A percentile compares a stretch with the other conserved stretches of the same genome.
phyloP scores from a whole-genome alignment of 2,797 vertebrate genomes.

The Delichon dasypus region DNA sequence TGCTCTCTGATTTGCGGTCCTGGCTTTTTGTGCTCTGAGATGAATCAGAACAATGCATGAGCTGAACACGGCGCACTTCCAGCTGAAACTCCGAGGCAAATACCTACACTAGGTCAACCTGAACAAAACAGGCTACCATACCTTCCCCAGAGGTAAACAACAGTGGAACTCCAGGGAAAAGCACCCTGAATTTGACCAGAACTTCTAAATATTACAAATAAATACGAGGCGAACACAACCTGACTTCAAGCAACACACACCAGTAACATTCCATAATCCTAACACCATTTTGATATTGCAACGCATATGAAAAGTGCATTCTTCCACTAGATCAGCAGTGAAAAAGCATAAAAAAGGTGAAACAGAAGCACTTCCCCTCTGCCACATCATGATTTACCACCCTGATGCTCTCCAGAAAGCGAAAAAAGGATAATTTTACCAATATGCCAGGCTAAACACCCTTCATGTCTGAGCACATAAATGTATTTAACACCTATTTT shows the following conservation, averaged over 20 bases:
- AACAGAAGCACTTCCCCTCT: not conserved
- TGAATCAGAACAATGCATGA: not conserved
- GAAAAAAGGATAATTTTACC: not conserved
- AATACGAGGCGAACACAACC: not conserved
- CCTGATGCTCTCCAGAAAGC: not conserved
- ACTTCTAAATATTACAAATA: not conserved
- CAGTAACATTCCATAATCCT: not conserved
- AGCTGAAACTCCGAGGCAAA: not conserved
- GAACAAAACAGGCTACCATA: not conserved
- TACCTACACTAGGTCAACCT: not conserved
- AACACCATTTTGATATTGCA: not conserved
- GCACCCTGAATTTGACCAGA: not conserved
- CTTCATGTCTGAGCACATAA: not conserved
- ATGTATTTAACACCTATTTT: not conserved
- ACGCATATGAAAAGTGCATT: not conserved
- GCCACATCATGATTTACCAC: not conserved
- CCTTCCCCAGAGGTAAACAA: not conserved
- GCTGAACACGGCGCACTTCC: not conserved
- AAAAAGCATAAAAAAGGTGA: not conserved
- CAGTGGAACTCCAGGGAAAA: not conserved
- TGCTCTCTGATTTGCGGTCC: conserved; percentile 89
- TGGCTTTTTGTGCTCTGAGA: conserved; percentile 89
- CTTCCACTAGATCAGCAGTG: not conserved
- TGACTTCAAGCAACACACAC: not conserved
- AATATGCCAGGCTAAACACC: rapidly evolving